phyloP scores from a whole-genome alignment of 2,888 invertebrate species.

The Thera obeliscata region DNA sequence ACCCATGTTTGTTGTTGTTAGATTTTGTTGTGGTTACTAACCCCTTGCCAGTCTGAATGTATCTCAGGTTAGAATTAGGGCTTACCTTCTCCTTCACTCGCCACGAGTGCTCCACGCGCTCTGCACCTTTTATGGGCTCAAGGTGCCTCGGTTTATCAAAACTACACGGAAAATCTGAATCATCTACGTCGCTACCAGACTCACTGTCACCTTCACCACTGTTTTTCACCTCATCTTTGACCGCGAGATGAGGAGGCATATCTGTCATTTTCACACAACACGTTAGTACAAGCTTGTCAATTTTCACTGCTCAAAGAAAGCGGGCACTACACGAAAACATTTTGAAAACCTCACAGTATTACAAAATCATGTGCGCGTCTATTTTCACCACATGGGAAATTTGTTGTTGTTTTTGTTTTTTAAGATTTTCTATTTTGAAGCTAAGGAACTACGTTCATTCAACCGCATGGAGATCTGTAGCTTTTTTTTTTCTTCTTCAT shows the following conservation, averaged over 20 bases:
- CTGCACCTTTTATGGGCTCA: constrained; percentile 75
- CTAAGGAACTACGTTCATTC: background rate
- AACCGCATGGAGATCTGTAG: background rate
- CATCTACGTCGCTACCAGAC: constrained; percentile 78
- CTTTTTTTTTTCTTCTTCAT: background rate
- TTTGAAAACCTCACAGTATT: constrained; percentile 70
- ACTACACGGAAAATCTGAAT: constrained; percentile 88
- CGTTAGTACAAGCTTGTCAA: constrained; percentile 56
- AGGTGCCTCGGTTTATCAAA: constrained; percentile 88
- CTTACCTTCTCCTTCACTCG: constrained; percentile 95
- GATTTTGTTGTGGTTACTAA: constrained; percentile 21
- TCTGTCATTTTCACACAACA: constrained; percentile 79
- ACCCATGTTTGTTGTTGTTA: constrained; percentile 77
- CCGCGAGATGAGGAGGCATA: constrained; percentile 80
- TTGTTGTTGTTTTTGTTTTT: constrained; percentile 33
- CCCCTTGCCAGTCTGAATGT: background rate
- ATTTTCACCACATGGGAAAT: constrained; percentile 81
- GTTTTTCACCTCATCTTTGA: constrained; percentile 76
- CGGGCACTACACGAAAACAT: constrained; percentile 64
- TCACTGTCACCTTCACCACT: constrained; percentile 74
- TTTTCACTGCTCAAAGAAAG: constrained; percentile 58
- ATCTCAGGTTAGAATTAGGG: background rate
- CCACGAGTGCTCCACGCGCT: constrained; percentile 94
- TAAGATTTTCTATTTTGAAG: constrained; percentile 19
- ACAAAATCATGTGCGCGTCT: constrained; percentile 79